Evolutionary conservation across 2,797 vertebrate species (phyloP).

Genomic region (Percopsis omiscomaycus): DNA sequence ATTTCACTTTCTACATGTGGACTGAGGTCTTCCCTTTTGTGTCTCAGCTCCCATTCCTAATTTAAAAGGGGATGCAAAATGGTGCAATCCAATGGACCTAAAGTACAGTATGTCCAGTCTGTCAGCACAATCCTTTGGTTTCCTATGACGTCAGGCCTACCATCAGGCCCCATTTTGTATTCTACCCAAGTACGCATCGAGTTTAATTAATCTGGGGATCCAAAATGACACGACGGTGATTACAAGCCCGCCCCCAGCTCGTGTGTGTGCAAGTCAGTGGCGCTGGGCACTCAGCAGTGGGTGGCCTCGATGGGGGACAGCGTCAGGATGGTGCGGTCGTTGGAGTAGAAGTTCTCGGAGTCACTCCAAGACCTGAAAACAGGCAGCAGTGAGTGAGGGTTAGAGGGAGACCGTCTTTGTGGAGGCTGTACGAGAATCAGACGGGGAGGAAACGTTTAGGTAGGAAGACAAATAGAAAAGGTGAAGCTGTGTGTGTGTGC

Average conservation of each 20-base stretch:
- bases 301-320: conserved; percentile 88
- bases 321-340: conserved; percentile 94
- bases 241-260: conserved; percentile 13
- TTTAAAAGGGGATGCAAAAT: neutral
- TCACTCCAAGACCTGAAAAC: conserved; percentile 94
- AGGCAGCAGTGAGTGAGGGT: conserved; percentile 77
- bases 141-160: conserved; percentile 15
- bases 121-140: conserved; percentile 38
- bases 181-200: conserved; percentile 10
- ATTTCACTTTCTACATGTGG: conserved; percentile 10
- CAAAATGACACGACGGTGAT: conserved; percentile 31
- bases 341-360: conserved; percentile 89
- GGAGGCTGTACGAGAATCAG: neutral
- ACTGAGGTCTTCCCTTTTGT: too few relatives aligned
- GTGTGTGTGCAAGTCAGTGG: conserved; percentile 26
- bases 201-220: conserved; percentile 15
- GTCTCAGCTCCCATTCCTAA: conserved; percentile 6
- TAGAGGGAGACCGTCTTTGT: conserved; percentile 43
- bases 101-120: neutral
- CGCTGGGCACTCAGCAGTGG: conserved; percentile 71
- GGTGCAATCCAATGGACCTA: conserved; percentile 1
- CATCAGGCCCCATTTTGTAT: conserved; percentile 5
- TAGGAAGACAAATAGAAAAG: neutral
- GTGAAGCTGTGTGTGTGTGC: neutral
- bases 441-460: neutral